Conservation (phyloP, 2,797 vertebrate species). For the Danio choprae region DNA sequence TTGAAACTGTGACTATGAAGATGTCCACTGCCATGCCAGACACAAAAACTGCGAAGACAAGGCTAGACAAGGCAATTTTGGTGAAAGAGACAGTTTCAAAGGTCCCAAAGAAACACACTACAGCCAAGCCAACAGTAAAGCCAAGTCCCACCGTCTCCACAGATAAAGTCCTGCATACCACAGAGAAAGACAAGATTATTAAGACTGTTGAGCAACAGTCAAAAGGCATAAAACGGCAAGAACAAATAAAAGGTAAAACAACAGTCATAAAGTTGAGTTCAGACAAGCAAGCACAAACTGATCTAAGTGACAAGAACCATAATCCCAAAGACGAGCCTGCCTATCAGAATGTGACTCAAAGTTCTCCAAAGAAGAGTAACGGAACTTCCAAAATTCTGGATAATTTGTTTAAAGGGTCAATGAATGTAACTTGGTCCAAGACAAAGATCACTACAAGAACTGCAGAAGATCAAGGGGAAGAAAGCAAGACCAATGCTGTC, state of each 20-base stretch:
- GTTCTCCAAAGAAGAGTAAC: conserved; percentile 63
- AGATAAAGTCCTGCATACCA: conserved; percentile 54
- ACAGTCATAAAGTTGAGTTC: conserved; percentile 41
- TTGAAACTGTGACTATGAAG: conserved; percentile 61
- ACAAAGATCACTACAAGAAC: conserved; percentile 52
- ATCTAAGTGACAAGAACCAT: conserved; percentile 58
- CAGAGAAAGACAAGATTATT: conserved; percentile 55
- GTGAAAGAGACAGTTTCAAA: conserved; percentile 60
- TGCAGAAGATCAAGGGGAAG: conserved; percentile 58
- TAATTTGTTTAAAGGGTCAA: conserved; percentile 56
- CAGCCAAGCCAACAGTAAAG: conserved; percentile 60
- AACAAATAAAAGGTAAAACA: conserved; percentile 70
- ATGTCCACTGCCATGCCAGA: conserved; percentile 56
- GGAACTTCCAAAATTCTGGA: conserved; percentile 62
- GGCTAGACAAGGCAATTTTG: conserved; percentile 61
- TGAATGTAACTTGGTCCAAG: conserved; percentile 63
- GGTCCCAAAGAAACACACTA: conserved; percentile 62
- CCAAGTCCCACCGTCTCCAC: conserved; percentile 49
- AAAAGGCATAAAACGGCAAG: conserved; percentile 61
- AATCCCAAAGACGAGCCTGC: conserved; percentile 73
- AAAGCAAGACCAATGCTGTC: conserved; percentile 41
- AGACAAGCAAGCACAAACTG: conserved; percentile 62
- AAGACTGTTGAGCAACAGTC: conserved; percentile 63
- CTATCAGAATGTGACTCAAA: conserved; percentile 66
- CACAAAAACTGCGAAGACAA: conserved; percentile 55